Evolutionary conservation across 2,888 invertebrate species (phyloP), one percentile per base, ranked within the genome.

Genomic region (Druceiella hillmani): DNA sequence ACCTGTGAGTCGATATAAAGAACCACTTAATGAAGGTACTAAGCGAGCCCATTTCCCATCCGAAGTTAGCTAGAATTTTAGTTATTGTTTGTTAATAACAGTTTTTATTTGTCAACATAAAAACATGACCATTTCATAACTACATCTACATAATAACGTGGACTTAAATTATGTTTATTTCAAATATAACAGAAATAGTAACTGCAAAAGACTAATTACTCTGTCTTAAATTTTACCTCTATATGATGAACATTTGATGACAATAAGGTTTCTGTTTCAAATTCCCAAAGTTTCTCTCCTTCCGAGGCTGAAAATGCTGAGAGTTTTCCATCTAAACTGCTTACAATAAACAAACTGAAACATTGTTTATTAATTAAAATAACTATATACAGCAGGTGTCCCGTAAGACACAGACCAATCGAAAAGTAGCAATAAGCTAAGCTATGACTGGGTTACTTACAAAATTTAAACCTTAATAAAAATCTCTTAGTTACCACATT

Each of bases 1-100:
- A 0, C 91, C 93, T 61, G 93, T 89, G 59, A 93, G 87, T 60
- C 89, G 88, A 66, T 93, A 98, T 32, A 98, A 73, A 3, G 84
- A 82, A 2, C 98, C 98, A 53, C 84, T 87, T 6, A 98, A 69
- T 0, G 97, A 93, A 2, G 97, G 98, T 53, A 98, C 92, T 56
- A 97, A 76, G 31, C 90, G 78, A 11, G 91, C 81, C 78, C 83
- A 85, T 58, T 89, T 84, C 2, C 90, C 92, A 56, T 87, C 83
- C 38, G 85, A 83, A 22, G 83, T 84, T 26, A 91, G 62, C 86
- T 87, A 20, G 9, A 20, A 20, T 20, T 20, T 20, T 9, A 6
- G 6, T 7, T 7, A 20, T 20, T 7, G 22, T 20, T 20, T 6
- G 22, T 9, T 20, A 20, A 20, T 20, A 50, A 37, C 9, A 20